These are phyloP conservation scores for Dynastes maya DNA, from an alignment of 2,888 invertebrate species.

Conservation along the genomic window DNA sequence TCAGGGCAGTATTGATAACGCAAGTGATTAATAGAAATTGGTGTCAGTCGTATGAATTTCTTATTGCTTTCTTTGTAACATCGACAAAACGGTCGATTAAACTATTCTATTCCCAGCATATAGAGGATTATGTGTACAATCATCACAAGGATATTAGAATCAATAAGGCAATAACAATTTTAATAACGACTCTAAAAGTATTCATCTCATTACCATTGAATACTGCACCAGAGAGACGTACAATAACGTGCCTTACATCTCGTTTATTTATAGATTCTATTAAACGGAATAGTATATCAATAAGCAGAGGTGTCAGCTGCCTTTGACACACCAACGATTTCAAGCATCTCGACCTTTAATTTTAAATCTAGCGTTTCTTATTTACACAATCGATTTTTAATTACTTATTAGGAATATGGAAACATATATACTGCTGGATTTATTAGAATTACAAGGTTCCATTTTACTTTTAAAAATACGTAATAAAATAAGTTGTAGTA, in stretches of 20 bases:
- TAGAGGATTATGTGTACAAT: background rate
- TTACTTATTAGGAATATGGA: constrained; percentile 9
- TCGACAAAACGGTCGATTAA: too few relatives aligned
- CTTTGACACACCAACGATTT: constrained; percentile 37
- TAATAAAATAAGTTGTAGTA: too few relatives aligned
- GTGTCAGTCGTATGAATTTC: too few relatives aligned
- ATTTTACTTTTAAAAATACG: background rate
- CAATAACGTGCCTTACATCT: constrained; percentile 29
- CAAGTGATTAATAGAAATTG: too few relatives aligned
- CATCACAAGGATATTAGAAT: constrained; percentile 1
- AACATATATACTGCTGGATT: background rate
- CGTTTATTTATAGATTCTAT: constrained; percentile 30
- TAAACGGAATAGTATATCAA: constrained; percentile 29
- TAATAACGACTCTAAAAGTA: background rate
- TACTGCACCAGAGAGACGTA: background rate
- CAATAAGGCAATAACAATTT: background rate
- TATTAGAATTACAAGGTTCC: background rate
- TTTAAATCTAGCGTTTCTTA: background rate
- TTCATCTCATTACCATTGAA: constrained; percentile 35
- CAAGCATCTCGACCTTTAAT: constrained; percentile 43
- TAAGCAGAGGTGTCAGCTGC: constrained; percentile 31
- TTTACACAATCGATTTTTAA: constrained; percentile 30
- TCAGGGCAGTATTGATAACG: too few relatives aligned
- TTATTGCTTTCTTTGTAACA: too few relatives aligned
- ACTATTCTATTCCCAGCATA: background rate